phyloP scores from a whole-genome alignment of 53 echinoderm and acorn worm genomes.

The Temnopleurus reevesii region DNA sequence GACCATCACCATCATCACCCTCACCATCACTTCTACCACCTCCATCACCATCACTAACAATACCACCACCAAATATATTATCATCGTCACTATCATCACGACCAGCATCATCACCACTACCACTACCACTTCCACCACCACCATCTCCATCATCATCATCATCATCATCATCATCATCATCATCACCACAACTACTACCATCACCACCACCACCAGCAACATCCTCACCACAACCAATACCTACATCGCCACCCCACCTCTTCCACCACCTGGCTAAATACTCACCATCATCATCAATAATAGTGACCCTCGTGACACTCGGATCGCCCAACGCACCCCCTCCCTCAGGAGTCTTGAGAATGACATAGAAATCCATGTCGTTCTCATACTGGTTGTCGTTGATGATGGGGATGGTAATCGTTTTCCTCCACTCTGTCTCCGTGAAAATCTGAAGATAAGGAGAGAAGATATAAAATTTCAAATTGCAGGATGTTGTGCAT shows the following conservation, averaged over 20 bases:
- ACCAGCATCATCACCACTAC: neutral
- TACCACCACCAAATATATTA: neutral
- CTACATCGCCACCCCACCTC: too few species aligned
- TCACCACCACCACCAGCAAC: neutral
- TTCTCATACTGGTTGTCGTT: conserved; percentile 92
- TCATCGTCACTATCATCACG: neutral
- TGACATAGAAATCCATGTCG: conserved; percentile 97
- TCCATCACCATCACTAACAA: neutral
- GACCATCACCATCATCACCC: too few species aligned
- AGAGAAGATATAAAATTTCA: too few species aligned
- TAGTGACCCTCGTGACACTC: conserved; percentile 88
- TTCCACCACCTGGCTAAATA: too few species aligned
- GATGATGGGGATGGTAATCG: conserved; percentile 87
- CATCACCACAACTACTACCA: neutral
- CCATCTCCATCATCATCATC: neutral
- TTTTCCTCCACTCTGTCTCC: conserved; percentile 89
- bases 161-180: conserved; percentile 6
- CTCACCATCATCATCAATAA: conserved; percentile 99
- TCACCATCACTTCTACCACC: neutral
- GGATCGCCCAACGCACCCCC: conserved; percentile 87
- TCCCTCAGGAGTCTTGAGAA: conserved; percentile 86
- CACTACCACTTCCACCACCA: neutral
- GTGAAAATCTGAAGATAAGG: conserved; percentile 70
- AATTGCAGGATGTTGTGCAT: too few species aligned
- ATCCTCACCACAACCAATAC: neutral